A percentile compares a stretch with the other conserved stretches of the same genome.
These are phyloP conservation scores for Poeciliopsis occidentalis DNA, from an alignment of 2,113 vertebrate species.

Conservation along the genomic window DNA sequence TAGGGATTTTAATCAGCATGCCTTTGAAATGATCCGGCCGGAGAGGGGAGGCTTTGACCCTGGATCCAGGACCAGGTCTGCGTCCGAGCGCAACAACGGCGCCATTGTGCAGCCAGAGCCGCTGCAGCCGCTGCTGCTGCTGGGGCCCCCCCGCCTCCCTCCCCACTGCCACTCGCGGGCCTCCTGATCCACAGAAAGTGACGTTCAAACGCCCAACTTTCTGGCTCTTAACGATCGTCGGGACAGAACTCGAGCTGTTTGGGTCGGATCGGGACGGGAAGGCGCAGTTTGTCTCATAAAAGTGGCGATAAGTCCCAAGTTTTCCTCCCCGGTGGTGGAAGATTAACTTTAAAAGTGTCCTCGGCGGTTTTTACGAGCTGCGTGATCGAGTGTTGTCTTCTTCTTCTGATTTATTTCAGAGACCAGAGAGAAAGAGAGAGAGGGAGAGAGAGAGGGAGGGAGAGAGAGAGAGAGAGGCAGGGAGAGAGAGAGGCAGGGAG, in stretches of 20 bases:
- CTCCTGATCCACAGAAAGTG: background rate
- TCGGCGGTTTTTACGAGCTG: background rate
- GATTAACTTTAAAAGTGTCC: slow-evolving; percentile 61
- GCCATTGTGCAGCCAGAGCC: slow-evolving; percentile 17
- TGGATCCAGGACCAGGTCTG: slow-evolving; percentile 1
- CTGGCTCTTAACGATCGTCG: no score
- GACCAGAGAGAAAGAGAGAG: background rate
- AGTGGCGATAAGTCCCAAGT: slow-evolving; percentile 4
- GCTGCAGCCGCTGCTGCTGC: background rate
- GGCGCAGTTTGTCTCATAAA: background rate
- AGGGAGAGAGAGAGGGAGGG: slow-evolving; percentile 31
- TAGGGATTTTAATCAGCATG: background rate
- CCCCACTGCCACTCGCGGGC: slow-evolving; percentile 6
- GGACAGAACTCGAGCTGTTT: no score
- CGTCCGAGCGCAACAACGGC: slow-evolving; percentile 19
- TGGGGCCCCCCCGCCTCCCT: no score
- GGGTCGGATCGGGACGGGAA: no score
- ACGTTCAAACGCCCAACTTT: background rate
- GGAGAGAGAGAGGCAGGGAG: slow-evolving; percentile 15
- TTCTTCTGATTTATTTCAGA: background rate
- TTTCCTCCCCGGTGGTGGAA: slow-evolving; percentile 41
- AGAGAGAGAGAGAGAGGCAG: slow-evolving; percentile 33
- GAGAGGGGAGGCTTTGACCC: background rate
- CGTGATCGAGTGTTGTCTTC: slow-evolving; percentile 2
- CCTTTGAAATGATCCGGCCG: background rate